Base-by-base conservation (phyloP, 1,140 invertebrate genomes). In the Portunus trituberculatus region DNA sequence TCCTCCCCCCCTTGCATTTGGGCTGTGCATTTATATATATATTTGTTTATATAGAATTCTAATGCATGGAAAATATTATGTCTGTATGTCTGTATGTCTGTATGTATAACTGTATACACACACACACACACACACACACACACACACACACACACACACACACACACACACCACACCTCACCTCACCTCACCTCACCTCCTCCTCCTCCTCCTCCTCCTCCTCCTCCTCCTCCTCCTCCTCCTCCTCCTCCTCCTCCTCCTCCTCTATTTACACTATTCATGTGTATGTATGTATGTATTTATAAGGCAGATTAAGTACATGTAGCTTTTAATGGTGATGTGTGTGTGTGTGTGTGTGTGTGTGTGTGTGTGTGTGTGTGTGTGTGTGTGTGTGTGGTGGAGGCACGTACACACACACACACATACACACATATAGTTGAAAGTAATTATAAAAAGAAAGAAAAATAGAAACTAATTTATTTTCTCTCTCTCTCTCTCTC, bases 201-300 rank as follows among this genome's bases (percentile, higher is more conserved):
- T n/a, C 28, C 10, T 28, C 31, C 83, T 12, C 31, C 31, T n/a
- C n/a, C 16, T 84, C 28, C 10, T 12, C 8, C 83, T n/a, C 83
- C 31, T 10, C n/a, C 7, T 25, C 10, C 8, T 25, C 10, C 83
- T n/a, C 31, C 83, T 16, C 83, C 31, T 12, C 28, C 6, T n/a
- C 16, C 52, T 14, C 52, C 52, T 14, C 52, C 10, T 59, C 52
- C 52, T 20, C 52, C 16, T 14, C 52, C 52, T 14, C 52, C 10
- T 20, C 52, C 52, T 20, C 10, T 10, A 6, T 7, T 14, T 14
- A 52, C 48, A 52, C 48, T 92, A 31, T 67, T 52, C 83, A n/a
- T 92, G 20, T 82, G 82, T 92, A n/a, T 83, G 39, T 92, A 20
- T 92, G 39, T 92, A 20, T 92, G 82, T 82, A 46, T 92, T 20